A percentile compares a stretch with the other conserved stretches of the same genome.
These are phyloP conservation scores for Andrena flavipes DNA, from an alignment of 2,888 invertebrate genomes.

Conservation along the genomic window DNA sequence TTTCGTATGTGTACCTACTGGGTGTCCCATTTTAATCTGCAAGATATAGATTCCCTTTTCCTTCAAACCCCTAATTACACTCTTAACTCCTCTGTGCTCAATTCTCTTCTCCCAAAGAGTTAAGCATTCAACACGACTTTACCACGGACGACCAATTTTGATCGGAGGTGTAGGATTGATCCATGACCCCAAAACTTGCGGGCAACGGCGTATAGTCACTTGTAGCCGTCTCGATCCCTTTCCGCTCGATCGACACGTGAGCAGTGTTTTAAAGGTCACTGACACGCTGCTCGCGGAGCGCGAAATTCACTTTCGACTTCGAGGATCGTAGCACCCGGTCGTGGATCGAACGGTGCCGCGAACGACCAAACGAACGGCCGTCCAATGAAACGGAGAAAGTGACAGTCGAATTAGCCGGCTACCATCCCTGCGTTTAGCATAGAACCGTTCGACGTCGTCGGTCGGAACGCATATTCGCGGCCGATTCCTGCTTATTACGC, in stretches of 20 bases:
- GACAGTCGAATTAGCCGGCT: conserved; percentile 42
- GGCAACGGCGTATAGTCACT: neutral
- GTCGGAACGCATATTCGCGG: conserved; percentile 11
- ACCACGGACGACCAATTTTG: no score
- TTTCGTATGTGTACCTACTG: no score
- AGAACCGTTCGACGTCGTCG: conserved; percentile 32
- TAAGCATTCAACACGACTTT: no score
- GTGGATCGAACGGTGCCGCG: conserved; percentile 19
- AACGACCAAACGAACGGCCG: conserved; percentile 26
- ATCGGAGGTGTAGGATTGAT: neutral
- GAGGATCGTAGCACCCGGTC: conserved; percentile 25
- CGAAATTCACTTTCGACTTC: conserved; percentile 66
- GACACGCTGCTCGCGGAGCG: conserved; percentile 40
- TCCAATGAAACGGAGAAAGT: conserved; percentile 64
- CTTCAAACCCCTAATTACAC: no score
- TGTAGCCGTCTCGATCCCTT: conserved; percentile 24
- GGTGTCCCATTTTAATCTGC: no score
- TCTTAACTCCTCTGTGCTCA: no score
- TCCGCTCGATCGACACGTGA: conserved; percentile 38
- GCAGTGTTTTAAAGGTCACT: conserved; percentile 47
- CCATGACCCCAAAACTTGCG: neutral
- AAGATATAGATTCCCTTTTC: no score
- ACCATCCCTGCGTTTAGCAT: conserved; percentile 41
- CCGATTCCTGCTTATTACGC: conserved; percentile 49
- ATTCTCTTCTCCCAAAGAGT: no score